Percentiles rank a stretch among this genome's conserved stretches.
Conservation (phyloP, 2,797 vertebrate species). For the Buceros bicornis region DNA sequence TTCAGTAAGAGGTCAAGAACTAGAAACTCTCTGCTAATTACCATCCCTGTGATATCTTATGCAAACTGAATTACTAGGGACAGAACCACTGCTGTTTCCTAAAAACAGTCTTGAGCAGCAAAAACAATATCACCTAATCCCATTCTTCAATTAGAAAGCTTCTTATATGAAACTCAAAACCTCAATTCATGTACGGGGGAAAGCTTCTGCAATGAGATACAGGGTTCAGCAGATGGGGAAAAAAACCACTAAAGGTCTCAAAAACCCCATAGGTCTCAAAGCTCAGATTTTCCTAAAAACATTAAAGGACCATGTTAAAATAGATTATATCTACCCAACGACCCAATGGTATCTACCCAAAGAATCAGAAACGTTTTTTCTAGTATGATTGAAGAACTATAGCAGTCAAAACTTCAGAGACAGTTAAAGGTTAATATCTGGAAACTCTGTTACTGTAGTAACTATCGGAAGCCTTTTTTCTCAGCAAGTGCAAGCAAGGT, state of each 20-base stretch:
- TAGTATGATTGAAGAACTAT: background rate
- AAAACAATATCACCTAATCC: slow-evolving; percentile 1
- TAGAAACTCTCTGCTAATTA: slow-evolving; percentile 66
- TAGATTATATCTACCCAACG: background rate
- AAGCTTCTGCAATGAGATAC: background rate
- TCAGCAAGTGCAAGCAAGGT: background rate
- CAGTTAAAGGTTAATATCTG: background rate
- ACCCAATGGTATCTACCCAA: background rate
- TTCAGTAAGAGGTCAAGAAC: slow-evolving; percentile 70
- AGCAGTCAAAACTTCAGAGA: background rate
- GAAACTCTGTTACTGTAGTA: background rate
- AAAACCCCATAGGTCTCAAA: background rate
- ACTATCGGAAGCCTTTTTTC: background rate
- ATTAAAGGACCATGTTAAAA: background rate
- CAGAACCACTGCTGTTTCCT: slow-evolving; percentile 12
- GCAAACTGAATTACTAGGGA: slow-evolving; percentile 41
- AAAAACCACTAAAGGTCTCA: background rate
- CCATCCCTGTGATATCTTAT: slow-evolving; percentile 27
- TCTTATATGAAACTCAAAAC: background rate
- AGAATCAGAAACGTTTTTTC: background rate
- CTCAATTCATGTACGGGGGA: background rate
- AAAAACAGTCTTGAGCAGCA: background rate
- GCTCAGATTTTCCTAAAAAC: background rate
- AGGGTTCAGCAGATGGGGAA: background rate
- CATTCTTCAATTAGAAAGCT: background rate